phyloP scores from a whole-genome alignment of 2,888 invertebrate genomes.

The Amphiduros pacificus region DNA sequence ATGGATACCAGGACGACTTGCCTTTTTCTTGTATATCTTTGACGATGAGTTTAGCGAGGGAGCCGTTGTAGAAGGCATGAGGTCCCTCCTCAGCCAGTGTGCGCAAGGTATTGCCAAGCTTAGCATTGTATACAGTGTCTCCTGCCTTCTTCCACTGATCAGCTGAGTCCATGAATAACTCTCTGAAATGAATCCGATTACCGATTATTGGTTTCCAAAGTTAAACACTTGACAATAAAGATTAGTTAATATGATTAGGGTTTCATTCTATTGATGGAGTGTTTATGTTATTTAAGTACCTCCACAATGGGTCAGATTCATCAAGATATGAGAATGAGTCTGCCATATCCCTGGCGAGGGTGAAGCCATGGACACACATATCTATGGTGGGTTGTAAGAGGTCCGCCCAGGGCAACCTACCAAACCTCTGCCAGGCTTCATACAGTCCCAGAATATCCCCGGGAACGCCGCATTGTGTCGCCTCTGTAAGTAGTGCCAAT shows the following conservation, averaged over 20 bases:
- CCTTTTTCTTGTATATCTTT: conserved; percentile 71
- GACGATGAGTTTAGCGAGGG: conserved; percentile 69
- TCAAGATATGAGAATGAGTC: no score
- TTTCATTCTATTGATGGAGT: no score
- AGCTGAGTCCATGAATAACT: conserved; percentile 36
- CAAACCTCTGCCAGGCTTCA: conserved; percentile 74
- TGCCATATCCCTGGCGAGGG: no score
- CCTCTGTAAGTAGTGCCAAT: no score
- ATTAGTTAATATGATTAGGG: no score
- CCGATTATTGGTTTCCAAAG: no score
- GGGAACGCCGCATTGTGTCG: no score
- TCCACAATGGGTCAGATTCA: no score
- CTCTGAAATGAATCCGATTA: no score
- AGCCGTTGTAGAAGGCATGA: conserved; percentile 76
- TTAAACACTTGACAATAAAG: no score
- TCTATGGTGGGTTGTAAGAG: conserved; percentile 79
- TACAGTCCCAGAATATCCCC: conserved; percentile 86
- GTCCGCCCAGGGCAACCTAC: conserved; percentile 75
- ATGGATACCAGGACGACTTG: no score
- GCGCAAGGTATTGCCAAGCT: conserved; percentile 73
- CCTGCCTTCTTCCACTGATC: conserved; percentile 39
- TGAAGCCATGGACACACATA: conserved; percentile 74
- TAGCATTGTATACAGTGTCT: conserved; percentile 61
- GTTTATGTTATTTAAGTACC: no score
- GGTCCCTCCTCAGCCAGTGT: conserved; percentile 71